A percentile compares a stretch with the other conserved stretches of the same genome.
These are phyloP conservation scores for Melanotaenia boesemani DNA, from an alignment of 2,797 vertebrate species.

Conservation along the genomic window DNA sequence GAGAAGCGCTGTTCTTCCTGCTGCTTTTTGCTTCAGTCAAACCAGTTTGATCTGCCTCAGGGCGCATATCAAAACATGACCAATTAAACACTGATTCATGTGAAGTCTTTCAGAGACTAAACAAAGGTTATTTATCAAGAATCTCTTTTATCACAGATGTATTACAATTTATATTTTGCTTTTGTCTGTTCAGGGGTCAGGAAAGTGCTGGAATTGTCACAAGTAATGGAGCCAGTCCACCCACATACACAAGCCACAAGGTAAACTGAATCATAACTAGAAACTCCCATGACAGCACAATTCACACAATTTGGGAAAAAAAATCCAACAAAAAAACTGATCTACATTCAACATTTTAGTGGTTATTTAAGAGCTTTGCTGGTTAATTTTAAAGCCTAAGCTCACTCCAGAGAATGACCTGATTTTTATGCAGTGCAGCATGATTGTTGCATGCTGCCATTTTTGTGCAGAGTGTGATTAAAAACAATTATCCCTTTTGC, in stretches of 20 bases:
- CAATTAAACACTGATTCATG: conserved; percentile 2
- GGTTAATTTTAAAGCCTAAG: not conserved
- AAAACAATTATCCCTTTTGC: conserved; percentile 12
- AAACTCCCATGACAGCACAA: not conserved
- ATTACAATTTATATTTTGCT: not conserved
- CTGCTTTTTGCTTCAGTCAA: conserved; percentile 30
- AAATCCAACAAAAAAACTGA: no score
- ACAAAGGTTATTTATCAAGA: not conserved
- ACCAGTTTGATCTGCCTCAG: conserved; percentile 73
- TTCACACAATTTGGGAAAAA: not conserved
- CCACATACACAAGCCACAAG: conserved; percentile 92
- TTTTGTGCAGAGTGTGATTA: not conserved
- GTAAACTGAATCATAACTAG: conserved; percentile 75
- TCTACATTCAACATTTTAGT: not conserved
- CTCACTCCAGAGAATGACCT: not conserved
- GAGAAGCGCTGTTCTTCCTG: conserved; percentile 14
- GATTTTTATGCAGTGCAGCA: not conserved
- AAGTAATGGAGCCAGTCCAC: conserved; percentile 90
- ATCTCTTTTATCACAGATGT: not conserved
- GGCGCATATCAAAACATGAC: conserved; percentile 15
- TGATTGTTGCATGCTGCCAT: not conserved
- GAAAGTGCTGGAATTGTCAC: conserved; percentile 98
- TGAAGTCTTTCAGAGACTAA: conserved; percentile 18
- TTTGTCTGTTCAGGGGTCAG: conserved; percentile 88
- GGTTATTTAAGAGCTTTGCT: not conserved